Evolutionary conservation across 2,113 vertebrate genomes (phyloP).

Genomic region (Sterrhoptilus dennistouni): DNA sequence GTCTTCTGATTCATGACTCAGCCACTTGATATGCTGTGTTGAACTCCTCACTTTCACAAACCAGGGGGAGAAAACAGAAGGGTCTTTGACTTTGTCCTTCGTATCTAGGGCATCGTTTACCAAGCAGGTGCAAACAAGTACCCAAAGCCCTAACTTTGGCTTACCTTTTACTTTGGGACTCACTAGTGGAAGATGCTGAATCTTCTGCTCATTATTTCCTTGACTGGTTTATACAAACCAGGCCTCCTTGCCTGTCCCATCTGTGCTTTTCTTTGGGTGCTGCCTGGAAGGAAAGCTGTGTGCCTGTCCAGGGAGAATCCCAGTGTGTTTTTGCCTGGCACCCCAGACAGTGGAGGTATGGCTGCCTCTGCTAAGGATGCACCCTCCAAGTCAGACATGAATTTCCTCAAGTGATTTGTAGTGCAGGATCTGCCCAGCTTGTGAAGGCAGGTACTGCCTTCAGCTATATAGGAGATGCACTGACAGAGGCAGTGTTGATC

Average conservation of each 20-base stretch:
- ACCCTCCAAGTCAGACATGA: not conserved
- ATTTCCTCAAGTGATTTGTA: not conserved
- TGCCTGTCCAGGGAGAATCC: not conserved
- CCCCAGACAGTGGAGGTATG: fast-evolving
- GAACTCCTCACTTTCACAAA: not conserved
- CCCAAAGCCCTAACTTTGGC: not conserved
- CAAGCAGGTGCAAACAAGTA: not conserved
- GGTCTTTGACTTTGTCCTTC: not conserved
- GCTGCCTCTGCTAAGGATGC: not conserved
- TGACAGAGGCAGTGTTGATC: not conserved
- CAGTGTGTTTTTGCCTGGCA: fast-evolving
- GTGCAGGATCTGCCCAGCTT: not conserved
- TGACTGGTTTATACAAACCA: not conserved
- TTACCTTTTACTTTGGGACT: not conserved
- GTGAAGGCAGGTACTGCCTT: not conserved
- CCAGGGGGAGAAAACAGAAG: not conserved
- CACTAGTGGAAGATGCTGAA: not conserved
- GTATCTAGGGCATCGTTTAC: not conserved
- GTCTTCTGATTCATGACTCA: conserved; percentile 49
- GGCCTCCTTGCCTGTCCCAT: not conserved
- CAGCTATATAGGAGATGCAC: not conserved
- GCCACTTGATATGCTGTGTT: not conserved
- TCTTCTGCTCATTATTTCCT: not conserved
- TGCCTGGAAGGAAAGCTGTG: not conserved
- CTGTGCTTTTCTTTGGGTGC: not conserved